These are phyloP conservation scores for Porphyrio hochstetteri DNA, from an alignment of 2,113 vertebrate genomes.

Conservation along the genomic window DNA sequence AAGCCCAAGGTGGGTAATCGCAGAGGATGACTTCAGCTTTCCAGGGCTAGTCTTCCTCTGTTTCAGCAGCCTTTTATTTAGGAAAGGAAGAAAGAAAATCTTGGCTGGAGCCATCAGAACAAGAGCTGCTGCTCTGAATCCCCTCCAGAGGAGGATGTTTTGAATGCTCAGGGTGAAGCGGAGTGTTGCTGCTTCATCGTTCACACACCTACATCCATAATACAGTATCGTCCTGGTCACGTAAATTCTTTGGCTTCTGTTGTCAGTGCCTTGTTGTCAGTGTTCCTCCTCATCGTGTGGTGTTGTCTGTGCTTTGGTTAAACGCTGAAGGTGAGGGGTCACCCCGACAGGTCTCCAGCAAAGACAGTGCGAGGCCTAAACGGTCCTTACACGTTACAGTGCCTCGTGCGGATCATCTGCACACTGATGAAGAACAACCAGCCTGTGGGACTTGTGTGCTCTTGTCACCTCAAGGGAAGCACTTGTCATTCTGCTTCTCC, in stretches of 20 bases:
- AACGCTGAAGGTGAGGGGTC: not conserved
- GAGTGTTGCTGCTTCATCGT: not conserved
- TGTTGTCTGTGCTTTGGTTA: not conserved
- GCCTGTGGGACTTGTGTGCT: not conserved
- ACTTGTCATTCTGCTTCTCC: not conserved
- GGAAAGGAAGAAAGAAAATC: not conserved
- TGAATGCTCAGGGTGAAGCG: not conserved
- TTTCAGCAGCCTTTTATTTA: not conserved
- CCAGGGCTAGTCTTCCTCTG: not conserved
- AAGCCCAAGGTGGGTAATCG: not conserved
- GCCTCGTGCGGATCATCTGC: not conserved
- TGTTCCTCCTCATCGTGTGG: not conserved
- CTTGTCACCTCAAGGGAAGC: not conserved
- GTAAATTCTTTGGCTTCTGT: not conserved
- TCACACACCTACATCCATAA: not conserved
- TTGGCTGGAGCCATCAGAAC: not conserved
- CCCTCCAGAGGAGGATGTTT: not conserved
- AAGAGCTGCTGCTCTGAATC: not conserved
- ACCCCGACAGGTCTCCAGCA: not conserved
- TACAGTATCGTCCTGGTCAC: not conserved
- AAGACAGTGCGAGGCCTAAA: not conserved
- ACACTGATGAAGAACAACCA: not conserved
- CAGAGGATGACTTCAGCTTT: not conserved
- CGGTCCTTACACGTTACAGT: not conserved
- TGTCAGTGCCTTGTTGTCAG: not conserved